Conservation (phyloP, 2,113 vertebrate genomes). For the Muntiacus reevesi region DNA sequence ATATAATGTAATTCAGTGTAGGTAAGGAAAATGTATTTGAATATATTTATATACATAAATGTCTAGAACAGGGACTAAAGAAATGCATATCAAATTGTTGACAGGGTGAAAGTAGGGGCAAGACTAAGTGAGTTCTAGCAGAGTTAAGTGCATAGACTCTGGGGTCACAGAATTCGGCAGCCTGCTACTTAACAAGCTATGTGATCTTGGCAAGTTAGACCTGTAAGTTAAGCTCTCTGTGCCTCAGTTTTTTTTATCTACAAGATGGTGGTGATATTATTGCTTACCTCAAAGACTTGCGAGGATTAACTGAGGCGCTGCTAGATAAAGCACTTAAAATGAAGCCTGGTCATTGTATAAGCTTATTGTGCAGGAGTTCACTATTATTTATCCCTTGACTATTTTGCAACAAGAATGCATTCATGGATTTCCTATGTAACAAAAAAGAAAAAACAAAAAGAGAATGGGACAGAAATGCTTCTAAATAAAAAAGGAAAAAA, state of each 20-base stretch:
- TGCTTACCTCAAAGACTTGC: not conserved
- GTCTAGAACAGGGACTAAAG: not conserved
- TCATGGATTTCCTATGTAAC: not conserved
- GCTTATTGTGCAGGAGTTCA: not conserved
- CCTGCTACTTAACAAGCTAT: not conserved
- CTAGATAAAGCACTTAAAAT: not conserved
- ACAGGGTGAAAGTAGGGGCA: not conserved
- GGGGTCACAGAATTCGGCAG: not conserved
- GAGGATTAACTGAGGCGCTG: not conserved
- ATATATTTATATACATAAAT: not conserved
- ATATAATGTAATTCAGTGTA: not conserved
- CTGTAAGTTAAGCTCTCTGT: not conserved
- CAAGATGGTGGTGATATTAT: not conserved
- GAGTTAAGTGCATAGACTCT: not conserved
- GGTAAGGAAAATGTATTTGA: not conserved
- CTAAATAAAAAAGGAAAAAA: not conserved
- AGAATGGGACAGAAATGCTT: not conserved
- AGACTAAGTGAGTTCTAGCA: not conserved
- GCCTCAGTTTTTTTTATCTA: not conserved
- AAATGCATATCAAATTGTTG: not conserved
- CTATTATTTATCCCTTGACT: not conserved
- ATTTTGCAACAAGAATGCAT: constrained; percentile 24
- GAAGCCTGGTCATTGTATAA: not conserved
- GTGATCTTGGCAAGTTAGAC: not conserved
- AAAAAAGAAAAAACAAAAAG: not conserved